Conservation (phyloP, 1,140 invertebrate species). For the Proctacanthus coquilletti region DNA sequence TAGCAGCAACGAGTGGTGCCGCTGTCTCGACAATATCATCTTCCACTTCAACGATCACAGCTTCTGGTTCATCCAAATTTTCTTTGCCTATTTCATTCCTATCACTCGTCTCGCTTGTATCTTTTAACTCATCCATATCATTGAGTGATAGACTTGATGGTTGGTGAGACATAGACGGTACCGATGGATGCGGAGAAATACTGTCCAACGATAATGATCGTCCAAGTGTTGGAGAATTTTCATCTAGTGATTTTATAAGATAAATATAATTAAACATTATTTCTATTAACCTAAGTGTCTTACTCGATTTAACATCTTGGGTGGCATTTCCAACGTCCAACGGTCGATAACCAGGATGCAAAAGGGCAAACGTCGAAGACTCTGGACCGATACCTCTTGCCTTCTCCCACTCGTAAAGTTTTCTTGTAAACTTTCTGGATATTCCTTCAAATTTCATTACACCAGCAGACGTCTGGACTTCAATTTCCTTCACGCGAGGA, state of each 20-base stretch:
- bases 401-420: slow-evolving; percentile 83
- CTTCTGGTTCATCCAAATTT: slow-evolving; percentile 38
- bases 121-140: slow-evolving; percentile 43
- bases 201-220: slow-evolving; percentile 58
- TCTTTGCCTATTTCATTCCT: slow-evolving; percentile 18
- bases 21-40: slow-evolving; percentile 50
- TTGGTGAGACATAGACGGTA: slow-evolving; percentile 35
- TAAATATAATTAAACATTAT: slow-evolving; percentile 7
- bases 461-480: slow-evolving; percentile 64
- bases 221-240: slow-evolving; percentile 31
- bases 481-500: slow-evolving; percentile 47
- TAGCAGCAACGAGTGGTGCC: slow-evolving; percentile 42
- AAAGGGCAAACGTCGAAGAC: slow-evolving; percentile 59
- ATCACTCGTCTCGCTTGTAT: slow-evolving; percentile 34
- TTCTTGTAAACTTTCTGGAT: slow-evolving; percentile 72
- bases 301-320: slow-evolving; percentile 19
- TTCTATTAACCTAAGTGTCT: background rate
- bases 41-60: slow-evolving; percentile 51
- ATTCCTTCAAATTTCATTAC: slow-evolving; percentile 73
- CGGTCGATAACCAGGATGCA: slow-evolving; percentile 41
- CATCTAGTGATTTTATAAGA: slow-evolving; percentile 9
- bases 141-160: slow-evolving; percentile 56
- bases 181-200: slow-evolving; percentile 35
- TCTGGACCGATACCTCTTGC: slow-evolving; percentile 63
- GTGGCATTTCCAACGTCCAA: slow-evolving; percentile 21